Percentiles rank a stretch among this genome's conserved stretches.
These are phyloP conservation scores for Hyperoplus lanceolatus DNA, from an alignment of 2,797 vertebrate species.

Conservation along the genomic window DNA sequence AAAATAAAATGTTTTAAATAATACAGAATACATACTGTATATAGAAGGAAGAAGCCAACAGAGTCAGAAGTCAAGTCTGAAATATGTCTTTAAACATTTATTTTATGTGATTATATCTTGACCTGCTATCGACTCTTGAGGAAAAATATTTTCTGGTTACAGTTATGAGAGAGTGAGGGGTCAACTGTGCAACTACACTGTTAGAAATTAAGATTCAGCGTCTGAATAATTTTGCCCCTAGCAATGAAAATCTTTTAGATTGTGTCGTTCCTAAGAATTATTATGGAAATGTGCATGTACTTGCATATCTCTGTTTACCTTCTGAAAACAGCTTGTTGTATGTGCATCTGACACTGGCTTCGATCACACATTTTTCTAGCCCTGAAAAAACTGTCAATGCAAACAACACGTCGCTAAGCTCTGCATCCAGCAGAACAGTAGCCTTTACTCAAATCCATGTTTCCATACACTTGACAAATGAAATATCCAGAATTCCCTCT, in stretches of 20 bases:
- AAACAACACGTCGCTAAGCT: neutral
- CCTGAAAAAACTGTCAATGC: neutral
- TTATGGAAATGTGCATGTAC: neutral
- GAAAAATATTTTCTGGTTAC: neutral
- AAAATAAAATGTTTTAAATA: neutral
- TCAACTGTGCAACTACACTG: conserved; percentile 13
- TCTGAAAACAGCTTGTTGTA: too few relatives aligned
- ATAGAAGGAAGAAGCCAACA: neutral
- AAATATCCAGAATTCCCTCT: neutral
- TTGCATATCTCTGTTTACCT: neutral
- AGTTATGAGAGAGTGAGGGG: neutral
- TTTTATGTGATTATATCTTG: conserved; percentile 1
- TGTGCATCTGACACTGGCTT: too few relatives aligned
- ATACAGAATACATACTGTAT: too few relatives aligned
- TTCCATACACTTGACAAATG: neutral
- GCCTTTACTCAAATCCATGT: neutral
- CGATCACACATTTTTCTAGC: neutral
- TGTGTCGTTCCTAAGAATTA: neutral
- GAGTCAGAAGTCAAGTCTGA: neutral
- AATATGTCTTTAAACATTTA: neutral
- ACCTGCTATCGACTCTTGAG: conserved; percentile 11
- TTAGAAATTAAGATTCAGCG: conserved; percentile 18
- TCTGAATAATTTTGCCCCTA: neutral
- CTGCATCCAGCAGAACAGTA: neutral
- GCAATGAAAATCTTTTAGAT: neutral